A percentile compares a stretch with the other conserved stretches of the same genome.
phyloP scores from a whole-genome alignment of 2,797 vertebrate genomes.

The Diplodus puntazzo region DNA sequence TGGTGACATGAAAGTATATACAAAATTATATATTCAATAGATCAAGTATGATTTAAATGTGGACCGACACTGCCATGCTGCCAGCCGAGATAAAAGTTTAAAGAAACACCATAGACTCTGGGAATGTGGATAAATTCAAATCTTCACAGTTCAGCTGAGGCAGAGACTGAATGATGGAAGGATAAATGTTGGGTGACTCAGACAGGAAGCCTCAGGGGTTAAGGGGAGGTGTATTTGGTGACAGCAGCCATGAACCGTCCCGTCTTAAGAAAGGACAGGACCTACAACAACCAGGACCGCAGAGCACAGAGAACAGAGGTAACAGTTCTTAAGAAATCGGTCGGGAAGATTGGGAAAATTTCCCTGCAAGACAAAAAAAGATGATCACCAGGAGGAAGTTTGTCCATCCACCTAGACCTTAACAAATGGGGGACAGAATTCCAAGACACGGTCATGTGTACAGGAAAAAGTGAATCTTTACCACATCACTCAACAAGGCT shows the following conservation, averaged over 20 bases:
- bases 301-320: conserved; percentile 38
- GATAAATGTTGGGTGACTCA: conserved; percentile 10
- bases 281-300: conserved; percentile 28
- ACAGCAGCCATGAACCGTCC: conserved; percentile 46
- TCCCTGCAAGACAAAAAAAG: not conserved
- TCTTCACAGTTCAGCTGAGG: conserved; percentile 2
- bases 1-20: not conserved
- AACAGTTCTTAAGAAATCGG: conserved; percentile 30
- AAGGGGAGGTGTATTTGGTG: conserved; percentile 32
- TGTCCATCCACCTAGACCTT: not conserved
- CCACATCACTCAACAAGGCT: too few relatives aligned
- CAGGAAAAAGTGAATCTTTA: too few relatives aligned
- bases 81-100: too few relatives aligned
- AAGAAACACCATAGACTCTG: too few relatives aligned
- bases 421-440: not conserved
- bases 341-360: not conserved
- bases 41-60: not conserved
- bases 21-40: not conserved
- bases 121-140: not conserved
- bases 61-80: not conserved
- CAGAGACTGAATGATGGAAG: not conserved
- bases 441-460: not conserved
- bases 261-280: conserved; percentile 37
- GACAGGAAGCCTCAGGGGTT: conserved; percentile 22
- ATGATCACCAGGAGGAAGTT: not conserved